Evolutionary conservation across 2,888 invertebrate species (phyloP).

Genomic region (Phoenoteleia sp.): DNA sequence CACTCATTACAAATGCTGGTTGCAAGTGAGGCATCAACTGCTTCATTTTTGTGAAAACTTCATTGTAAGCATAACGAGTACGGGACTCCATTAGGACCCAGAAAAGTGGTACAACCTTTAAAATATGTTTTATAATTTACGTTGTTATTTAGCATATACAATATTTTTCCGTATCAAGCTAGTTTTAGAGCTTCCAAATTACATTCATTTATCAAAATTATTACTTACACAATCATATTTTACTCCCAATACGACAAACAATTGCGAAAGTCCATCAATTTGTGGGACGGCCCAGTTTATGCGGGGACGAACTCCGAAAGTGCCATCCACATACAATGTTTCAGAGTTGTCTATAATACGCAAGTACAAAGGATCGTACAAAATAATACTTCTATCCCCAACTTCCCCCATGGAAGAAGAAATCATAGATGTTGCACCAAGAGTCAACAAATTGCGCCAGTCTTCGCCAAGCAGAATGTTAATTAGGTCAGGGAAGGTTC

Average conservation of each 20-base stretch:
- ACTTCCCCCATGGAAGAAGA: neutral
- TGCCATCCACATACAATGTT: neutral
- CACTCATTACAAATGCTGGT: neutral
- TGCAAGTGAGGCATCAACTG: neutral
- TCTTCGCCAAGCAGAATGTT: neutral
- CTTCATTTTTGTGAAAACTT: neutral
- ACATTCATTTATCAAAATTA: too few relatives aligned
- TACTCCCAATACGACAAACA: neutral
- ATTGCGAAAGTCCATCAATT: neutral
- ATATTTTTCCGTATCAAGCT: too few relatives aligned
- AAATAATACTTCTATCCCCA: neutral
- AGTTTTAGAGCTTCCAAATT: too few relatives aligned
- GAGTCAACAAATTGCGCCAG: neutral
- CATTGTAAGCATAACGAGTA: neutral
- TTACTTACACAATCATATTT: constrained; percentile 8
- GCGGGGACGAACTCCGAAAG: neutral
- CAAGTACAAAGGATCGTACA: neutral
- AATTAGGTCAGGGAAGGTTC: too few relatives aligned
- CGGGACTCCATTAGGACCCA: neutral
- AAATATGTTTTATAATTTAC: too few relatives aligned
- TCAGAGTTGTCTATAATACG: neutral
- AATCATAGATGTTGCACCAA: neutral
- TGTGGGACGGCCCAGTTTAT: neutral
- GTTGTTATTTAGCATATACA: too few relatives aligned
- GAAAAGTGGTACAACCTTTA: neutral